Evolutionary conservation across 2,888 invertebrate genomes (phyloP).

Genomic region (Diploptera punctata): DNA sequence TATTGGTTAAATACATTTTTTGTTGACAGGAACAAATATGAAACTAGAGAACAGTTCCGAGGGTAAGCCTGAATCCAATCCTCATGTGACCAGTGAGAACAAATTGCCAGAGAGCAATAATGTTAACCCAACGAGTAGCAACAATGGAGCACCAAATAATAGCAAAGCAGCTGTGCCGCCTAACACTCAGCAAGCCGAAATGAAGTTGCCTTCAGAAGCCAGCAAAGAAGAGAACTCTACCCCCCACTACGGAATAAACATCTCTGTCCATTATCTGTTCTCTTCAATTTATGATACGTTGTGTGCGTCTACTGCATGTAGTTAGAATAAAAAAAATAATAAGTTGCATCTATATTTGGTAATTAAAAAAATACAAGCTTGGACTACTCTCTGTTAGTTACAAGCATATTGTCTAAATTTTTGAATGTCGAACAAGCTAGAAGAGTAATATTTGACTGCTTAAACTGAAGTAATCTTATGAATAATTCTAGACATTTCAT

Average conservation of each 20-base stretch:
- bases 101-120: constrained; percentile 32
- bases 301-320: constrained; percentile 21
- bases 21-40: constrained; percentile 35
- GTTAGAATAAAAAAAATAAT: constrained; percentile 23
- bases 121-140: constrained; percentile 13
- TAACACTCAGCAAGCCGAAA: constrained; percentile 27
- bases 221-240: constrained; percentile 36
- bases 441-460: too few species aligned
- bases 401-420: not conserved
- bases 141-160: constrained; percentile 11
- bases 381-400: not conserved
- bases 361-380: constrained; percentile 7
- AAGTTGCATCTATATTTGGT: constrained; percentile 7
- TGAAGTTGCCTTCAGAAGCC: constrained; percentile 22
- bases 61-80: constrained; percentile 30
- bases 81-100: constrained; percentile 26
- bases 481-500: constrained; percentile 19
- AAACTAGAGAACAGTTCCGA: constrained; percentile 39
- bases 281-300: constrained; percentile 5
- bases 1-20: too few species aligned
- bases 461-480: not conserved
- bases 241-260: too few species aligned
- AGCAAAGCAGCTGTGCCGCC: constrained; percentile 16
- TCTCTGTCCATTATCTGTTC: not conserved
- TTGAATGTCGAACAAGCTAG: not conserved